A percentile compares a stretch with the other conserved stretches of the same genome.
phyloP scores from a whole-genome alignment of 2,797 vertebrate genomes.

The Dipus sagitta region DNA sequence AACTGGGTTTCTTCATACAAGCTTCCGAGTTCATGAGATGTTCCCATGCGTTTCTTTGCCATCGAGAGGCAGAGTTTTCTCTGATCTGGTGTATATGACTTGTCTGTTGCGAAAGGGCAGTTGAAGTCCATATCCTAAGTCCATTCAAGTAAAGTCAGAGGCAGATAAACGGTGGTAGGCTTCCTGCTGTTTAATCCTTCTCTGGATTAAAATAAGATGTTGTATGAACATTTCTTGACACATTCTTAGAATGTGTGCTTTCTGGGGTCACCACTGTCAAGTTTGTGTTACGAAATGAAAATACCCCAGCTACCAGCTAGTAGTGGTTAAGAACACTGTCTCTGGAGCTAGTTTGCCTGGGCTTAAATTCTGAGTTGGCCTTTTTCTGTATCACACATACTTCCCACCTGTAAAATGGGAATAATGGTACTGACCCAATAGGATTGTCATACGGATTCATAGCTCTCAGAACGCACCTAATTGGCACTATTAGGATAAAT shows the following conservation, averaged over 20 bases:
- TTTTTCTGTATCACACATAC: neutral
- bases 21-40: neutral
- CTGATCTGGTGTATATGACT: neutral
- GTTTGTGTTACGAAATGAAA: neutral
- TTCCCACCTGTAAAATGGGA: neutral
- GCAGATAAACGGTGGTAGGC: neutral
- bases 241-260: neutral
- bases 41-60: conserved; percentile 35
- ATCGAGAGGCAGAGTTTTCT: neutral
- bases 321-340: neutral
- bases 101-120: neutral
- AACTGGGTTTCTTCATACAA: neutral
- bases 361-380: neutral
- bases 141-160: neutral
- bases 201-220: neutral
- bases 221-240: neutral
- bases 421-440: neutral
- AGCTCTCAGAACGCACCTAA: conserved; percentile 1
- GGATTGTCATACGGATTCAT: neutral
- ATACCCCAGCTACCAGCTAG: neutral
- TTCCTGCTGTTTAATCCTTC: conserved; percentile 7
- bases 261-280: neutral
- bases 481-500: neutral
- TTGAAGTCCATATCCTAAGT: neutral
- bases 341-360: neutral